phyloP scores from a whole-genome alignment of 2,888 invertebrate species.

The Hanleya hanleyi region DNA sequence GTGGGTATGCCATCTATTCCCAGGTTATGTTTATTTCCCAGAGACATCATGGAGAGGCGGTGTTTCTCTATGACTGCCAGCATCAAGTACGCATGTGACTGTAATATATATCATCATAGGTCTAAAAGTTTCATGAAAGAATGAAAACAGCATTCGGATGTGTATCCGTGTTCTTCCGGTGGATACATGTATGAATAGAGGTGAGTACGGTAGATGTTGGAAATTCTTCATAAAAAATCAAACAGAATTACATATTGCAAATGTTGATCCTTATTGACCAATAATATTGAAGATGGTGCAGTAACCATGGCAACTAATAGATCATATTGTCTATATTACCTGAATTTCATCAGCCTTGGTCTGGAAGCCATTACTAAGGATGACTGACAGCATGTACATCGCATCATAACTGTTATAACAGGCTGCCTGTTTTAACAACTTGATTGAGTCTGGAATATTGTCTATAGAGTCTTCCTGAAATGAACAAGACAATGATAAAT shows the following conservation, averaged over 20 bases:
- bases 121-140: too few relatives aligned
- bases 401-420: slow-evolving; percentile 68
- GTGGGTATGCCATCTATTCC: slow-evolving; percentile 65
- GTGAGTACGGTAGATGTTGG: too few relatives aligned
- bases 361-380: slow-evolving; percentile 66
- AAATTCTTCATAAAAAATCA: too few relatives aligned
- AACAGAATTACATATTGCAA: too few relatives aligned
- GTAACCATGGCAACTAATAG: too few relatives aligned
- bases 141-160: not conserved
- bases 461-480: slow-evolving; percentile 42
- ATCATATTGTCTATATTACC: slow-evolving; percentile 45
- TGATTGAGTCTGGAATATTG: slow-evolving; percentile 42
- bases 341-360: slow-evolving; percentile 60
- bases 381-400: slow-evolving; percentile 63
- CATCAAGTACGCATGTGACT: slow-evolving; percentile 67
- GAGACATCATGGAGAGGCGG: slow-evolving; percentile 61
- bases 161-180: too few relatives aligned
- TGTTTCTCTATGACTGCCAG: slow-evolving; percentile 58
- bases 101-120: slow-evolving; percentile 7
- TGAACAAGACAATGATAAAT: not conserved
- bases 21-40: slow-evolving; percentile 68
- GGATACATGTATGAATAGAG: too few relatives aligned
- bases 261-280: too few relatives aligned
- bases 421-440: slow-evolving; percentile 62
- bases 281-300: too few relatives aligned